Evolutionary conservation across 2,113 vertebrate species (phyloP).

Genomic region (Thinocorus orbignyianus): DNA sequence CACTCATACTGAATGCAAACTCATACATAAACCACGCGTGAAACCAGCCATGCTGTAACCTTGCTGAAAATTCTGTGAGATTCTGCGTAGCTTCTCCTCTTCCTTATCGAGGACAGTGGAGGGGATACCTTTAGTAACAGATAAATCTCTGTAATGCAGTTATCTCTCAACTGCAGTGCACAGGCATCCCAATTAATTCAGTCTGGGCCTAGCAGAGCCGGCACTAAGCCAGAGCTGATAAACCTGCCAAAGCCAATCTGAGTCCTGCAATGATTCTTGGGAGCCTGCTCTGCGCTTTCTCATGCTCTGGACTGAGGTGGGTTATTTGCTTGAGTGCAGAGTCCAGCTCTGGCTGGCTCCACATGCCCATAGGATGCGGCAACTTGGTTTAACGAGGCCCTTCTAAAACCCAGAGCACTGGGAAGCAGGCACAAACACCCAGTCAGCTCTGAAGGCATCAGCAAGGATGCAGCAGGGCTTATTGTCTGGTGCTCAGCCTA

Average conservation of each 20-base stretch:
- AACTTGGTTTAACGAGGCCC: background rate
- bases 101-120: conserved; percentile 41
- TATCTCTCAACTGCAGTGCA: conserved; percentile 63
- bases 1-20: background rate
- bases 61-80: conserved; percentile 13
- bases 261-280: conserved; percentile 32
- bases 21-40: conserved; percentile 24
- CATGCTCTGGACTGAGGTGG: background rate
- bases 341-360: background rate
- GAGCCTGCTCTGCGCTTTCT: background rate
- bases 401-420: background rate
- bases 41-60: conserved; percentile 18
- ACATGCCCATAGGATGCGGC: fast-evolving
- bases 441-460: background rate
- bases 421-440: background rate
- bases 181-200: conserved; percentile 69
- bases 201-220: conserved; percentile 57
- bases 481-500: background rate
- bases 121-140: conserved; percentile 57
- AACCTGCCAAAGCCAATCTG: conserved; percentile 63
- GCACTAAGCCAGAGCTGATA: conserved; percentile 66
- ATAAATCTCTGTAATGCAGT: conserved; percentile 70
- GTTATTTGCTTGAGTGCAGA: background rate
- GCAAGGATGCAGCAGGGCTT: background rate
- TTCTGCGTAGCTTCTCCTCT: conserved; percentile 23